Percentiles rank a stretch among this genome's conserved stretches.
Evolutionary conservation across 2,113 vertebrate species (phyloP).

Genomic region (Sinocyclocheilus maitianheensis): DNA sequence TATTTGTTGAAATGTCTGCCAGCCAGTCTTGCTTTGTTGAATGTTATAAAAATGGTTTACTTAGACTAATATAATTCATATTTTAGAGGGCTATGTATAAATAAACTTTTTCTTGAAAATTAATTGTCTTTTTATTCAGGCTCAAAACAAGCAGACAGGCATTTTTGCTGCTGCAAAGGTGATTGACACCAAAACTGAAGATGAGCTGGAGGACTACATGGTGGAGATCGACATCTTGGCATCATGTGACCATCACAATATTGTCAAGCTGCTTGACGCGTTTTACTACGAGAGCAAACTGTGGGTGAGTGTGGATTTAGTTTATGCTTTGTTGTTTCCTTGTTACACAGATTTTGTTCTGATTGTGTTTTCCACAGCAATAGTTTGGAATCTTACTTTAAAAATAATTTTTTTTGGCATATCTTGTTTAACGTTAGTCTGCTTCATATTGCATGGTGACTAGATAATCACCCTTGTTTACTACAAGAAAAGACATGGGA

Average conservation of each 20-base stretch:
- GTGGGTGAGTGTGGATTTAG: constrained; percentile 80
- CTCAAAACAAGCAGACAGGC: constrained; percentile 93
- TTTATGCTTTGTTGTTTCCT: background rate
- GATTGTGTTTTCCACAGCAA: background rate
- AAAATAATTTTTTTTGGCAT: background rate
- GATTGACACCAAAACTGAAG: constrained; percentile 96
- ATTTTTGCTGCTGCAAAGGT: constrained; percentile 95
- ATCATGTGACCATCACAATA: constrained; percentile 93
- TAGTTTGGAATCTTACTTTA: background rate
- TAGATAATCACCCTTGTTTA: background rate
- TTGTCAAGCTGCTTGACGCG: constrained; percentile 94
- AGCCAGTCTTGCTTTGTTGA: constrained; percentile 3
- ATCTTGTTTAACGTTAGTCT: background rate
- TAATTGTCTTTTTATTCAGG: constrained; percentile 70
- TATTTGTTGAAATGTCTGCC: constrained; percentile 22
- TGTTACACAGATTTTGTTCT: background rate
- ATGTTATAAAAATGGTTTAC: background rate
- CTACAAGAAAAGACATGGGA: background rate
- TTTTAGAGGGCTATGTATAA: background rate
- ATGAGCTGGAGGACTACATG: constrained; percentile 99
- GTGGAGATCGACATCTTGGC: constrained; percentile 98
- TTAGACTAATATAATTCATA: no score
- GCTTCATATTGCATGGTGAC: background rate
- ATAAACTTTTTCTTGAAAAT: background rate
- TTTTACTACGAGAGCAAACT: constrained; percentile 97